Conservation (phyloP, 2,888 invertebrate species). For the Seira ritae region DNA sequence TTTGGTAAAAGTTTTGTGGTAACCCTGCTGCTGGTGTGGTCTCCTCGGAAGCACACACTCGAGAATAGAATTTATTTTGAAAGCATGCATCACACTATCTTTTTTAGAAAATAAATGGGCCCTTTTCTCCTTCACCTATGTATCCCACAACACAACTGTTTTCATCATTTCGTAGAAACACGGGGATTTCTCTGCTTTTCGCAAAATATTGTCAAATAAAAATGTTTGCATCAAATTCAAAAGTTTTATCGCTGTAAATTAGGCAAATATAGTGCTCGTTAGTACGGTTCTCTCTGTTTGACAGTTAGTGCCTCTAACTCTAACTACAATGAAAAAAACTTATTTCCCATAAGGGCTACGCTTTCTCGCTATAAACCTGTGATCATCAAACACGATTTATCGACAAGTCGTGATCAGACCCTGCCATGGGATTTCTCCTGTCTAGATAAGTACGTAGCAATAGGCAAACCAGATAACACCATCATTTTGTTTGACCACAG, state of each 20-base stretch:
- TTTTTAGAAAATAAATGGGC: not conserved
- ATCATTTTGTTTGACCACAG: too few relatives aligned
- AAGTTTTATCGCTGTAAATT: not conserved
- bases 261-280: not conserved
- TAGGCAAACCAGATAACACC: too few relatives aligned
- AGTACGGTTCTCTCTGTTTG: slow-evolving; percentile 25
- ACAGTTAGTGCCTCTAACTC: slow-evolving; percentile 29
- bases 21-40: not conserved
- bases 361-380: slow-evolving; percentile 25
- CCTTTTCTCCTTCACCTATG: not conserved
- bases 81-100: not conserved
- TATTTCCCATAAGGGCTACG: not conserved
- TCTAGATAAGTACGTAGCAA: not conserved
- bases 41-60: not conserved
- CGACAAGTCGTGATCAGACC: slow-evolving; percentile 59
- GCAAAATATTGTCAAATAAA: not conserved
- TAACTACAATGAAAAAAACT: slow-evolving; percentile 24
- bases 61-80: not conserved
- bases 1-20: not conserved
- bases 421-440: slow-evolving; percentile 38
- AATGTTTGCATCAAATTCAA: not conserved
- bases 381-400: slow-evolving; percentile 58
- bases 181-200: not conserved
- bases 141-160: not conserved
- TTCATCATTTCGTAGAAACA: not conserved